These are phyloP conservation scores for Hydrotaea diabolus DNA, from an alignment of 2,888 invertebrate genomes.

Conservation along the genomic window DNA sequence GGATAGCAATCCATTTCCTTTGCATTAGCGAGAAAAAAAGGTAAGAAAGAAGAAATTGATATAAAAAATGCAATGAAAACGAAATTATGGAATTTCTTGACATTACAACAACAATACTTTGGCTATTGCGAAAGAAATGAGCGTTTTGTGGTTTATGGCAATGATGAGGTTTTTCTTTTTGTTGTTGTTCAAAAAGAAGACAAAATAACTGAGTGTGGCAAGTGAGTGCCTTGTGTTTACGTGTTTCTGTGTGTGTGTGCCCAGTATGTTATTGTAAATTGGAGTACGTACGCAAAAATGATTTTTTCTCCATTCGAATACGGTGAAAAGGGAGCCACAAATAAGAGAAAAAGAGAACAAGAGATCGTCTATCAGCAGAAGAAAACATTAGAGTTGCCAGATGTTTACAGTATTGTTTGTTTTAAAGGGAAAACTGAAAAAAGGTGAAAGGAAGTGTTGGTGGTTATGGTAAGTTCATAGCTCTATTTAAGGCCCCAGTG, in stretches of 20 bases:
- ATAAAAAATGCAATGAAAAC: neutral
- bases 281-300: slow-evolving; percentile 64
- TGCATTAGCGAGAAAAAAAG: neutral
- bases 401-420: neutral
- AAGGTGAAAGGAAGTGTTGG: neutral
- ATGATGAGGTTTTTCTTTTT: slow-evolving; percentile 36
- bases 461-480: too few species aligned
- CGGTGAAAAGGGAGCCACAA: slow-evolving; percentile 36
- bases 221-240: slow-evolving; percentile 44
- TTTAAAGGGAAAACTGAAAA: neutral
- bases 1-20: neutral
- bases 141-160: slow-evolving; percentile 42
- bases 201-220: slow-evolving; percentile 42
- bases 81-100: neutral
- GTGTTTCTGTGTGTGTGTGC: slow-evolving; percentile 35
- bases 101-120: slow-evolving; percentile 19
- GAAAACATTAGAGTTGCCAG: slow-evolving; percentile 47
- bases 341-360: slow-evolving; percentile 57
- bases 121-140: slow-evolving; percentile 59
- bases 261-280: slow-evolving; percentile 44
- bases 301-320: slow-evolving; percentile 13
- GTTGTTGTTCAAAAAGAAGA: slow-evolving; percentile 52
- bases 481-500: too few species aligned
- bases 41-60: too few species aligned
- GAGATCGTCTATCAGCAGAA: slow-evolving; percentile 45